A percentile compares a stretch with the other conserved stretches of the same genome.
phyloP scores from a whole-genome alignment of 2,113 vertebrate genomes.

The Todiramphus chloris region DNA sequence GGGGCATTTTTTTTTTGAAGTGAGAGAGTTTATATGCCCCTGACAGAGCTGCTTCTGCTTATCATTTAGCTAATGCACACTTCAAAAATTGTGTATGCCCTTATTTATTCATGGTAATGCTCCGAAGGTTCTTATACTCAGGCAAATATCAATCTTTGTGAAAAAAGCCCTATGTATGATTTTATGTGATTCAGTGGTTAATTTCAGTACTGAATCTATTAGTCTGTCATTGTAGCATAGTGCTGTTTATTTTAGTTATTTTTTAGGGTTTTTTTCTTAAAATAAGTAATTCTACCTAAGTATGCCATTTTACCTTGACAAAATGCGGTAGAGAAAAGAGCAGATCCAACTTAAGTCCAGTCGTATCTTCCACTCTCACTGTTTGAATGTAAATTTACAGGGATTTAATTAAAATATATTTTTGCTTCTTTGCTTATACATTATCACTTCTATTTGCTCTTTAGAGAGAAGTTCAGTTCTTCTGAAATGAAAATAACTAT shows the following conservation, averaged over 20 bases:
- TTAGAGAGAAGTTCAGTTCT: constrained; percentile 1
- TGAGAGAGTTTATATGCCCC: background rate
- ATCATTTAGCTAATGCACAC: background rate
- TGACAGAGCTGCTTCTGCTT: background rate
- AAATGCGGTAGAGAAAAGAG: background rate
- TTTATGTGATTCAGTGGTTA: constrained; percentile 32
- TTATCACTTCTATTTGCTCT: constrained; percentile 2
- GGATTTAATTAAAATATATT: constrained; percentile 6
- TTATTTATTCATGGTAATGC: background rate
- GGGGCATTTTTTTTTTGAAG: background rate
- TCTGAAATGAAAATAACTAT: background rate
- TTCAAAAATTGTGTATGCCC: background rate
- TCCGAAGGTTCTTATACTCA: background rate
- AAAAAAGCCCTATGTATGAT: background rate
- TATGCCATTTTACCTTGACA: background rate
- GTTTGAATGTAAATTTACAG: background rate
- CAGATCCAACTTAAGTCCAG: background rate
- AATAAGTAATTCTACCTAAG: background rate
- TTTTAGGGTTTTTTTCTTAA: background rate
- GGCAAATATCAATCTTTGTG: background rate
- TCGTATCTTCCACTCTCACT: background rate
- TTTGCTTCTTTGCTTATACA: constrained; percentile 26
- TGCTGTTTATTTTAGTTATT: background rate
- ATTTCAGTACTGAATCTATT: background rate
- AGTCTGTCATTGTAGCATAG: background rate